phyloP scores from a whole-genome alignment of 53 echinoderm and acorn worm genomes.

The Holothuria scabra region DNA sequence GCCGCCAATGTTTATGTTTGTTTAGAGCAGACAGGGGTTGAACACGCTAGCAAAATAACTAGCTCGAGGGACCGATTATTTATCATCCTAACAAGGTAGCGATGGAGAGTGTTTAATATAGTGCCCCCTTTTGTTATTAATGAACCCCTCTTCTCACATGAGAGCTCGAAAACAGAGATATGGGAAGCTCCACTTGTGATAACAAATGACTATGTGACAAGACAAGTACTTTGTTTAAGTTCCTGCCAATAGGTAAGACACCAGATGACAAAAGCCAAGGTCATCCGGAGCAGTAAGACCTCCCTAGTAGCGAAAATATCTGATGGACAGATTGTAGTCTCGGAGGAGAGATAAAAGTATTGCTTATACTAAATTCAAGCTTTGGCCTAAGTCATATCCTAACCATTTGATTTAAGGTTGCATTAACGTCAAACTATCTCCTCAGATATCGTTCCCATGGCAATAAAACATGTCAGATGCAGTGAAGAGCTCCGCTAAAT shows the following conservation, averaged over 20 bases:
- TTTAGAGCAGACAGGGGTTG: constrained; percentile 38
- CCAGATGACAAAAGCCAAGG: constrained; percentile 21
- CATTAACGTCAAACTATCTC: constrained; percentile 39
- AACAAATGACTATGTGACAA: constrained; percentile 42
- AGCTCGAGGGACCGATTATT: constrained; percentile 24
- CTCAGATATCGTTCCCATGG: constrained; percentile 37
- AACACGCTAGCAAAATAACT: constrained; percentile 41
- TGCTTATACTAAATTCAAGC: neutral
- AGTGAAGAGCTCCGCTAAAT: constrained; percentile 29
- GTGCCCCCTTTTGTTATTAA: constrained; percentile 47
- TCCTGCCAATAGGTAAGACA: too few relatives aligned
- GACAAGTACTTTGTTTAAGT: constrained; percentile 32
- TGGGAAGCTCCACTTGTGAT: constrained; percentile 37
- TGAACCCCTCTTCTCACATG: constrained; percentile 35
- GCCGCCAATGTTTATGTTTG: constrained; percentile 32
- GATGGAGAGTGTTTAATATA: constrained; percentile 26
- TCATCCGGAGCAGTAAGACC: constrained; percentile 14
- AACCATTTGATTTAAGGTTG: constrained; percentile 23
- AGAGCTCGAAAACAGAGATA: constrained; percentile 6
- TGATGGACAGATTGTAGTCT: constrained; percentile 13
- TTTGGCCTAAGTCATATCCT: constrained; percentile 1
- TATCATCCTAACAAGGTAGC: constrained; percentile 27
- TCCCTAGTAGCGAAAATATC: constrained; percentile 13
- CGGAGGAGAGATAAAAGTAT: constrained; percentile 11
- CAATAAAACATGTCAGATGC: constrained; percentile 39